phyloP scores from a whole-genome alignment of 2,113 vertebrate genomes.

The Promerops cafer region DNA sequence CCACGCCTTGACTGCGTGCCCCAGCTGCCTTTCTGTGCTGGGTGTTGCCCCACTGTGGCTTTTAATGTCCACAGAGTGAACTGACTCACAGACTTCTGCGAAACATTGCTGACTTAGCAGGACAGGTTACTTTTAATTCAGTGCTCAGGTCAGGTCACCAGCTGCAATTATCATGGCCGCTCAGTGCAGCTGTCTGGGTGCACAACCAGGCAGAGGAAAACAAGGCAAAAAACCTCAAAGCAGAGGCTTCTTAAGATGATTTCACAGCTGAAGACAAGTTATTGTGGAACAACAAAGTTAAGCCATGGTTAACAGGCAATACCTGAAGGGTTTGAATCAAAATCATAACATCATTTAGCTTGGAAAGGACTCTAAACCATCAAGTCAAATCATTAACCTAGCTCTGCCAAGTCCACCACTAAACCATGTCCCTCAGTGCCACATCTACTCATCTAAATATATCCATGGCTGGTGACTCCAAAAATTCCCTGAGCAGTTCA shows the following conservation, averaged over 20 bases:
- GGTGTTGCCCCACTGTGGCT: background rate
- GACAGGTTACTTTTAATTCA: background rate
- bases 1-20: background rate
- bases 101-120: background rate
- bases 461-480: background rate
- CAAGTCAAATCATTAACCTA: background rate
- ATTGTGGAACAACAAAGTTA: background rate
- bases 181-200: background rate
- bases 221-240: accelerated
- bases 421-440: background rate
- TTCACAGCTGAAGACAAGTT: background rate
- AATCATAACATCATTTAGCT: background rate
- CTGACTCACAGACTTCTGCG: no score
- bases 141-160: background rate
- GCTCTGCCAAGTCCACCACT: background rate
- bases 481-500: background rate
- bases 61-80: background rate
- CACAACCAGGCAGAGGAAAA: background rate
- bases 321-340: background rate
- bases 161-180: background rate
- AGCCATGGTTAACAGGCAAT: background rate
- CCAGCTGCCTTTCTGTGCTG: background rate
- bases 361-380: background rate
- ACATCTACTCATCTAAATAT: background rate
- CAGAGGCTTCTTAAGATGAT: background rate